phyloP scores from a whole-genome alignment of 2,888 invertebrate species.

The Dicyrtomina minuta region DNA sequence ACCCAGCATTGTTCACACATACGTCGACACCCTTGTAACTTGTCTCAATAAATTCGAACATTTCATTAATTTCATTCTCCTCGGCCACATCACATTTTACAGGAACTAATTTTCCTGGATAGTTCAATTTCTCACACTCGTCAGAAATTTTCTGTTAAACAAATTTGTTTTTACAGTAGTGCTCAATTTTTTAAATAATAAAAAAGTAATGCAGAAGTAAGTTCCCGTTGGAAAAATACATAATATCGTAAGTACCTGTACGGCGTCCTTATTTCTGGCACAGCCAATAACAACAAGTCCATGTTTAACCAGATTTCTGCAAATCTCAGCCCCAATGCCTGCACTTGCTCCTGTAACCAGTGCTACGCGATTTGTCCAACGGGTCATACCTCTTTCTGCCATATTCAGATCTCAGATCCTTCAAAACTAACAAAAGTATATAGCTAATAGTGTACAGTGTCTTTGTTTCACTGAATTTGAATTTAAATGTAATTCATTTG shows the following conservation, averaged over 20 bases:
- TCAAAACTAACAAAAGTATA: too few species aligned
- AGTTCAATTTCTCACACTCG: conserved; percentile 35
- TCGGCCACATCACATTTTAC: conserved; percentile 44
- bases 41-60: conserved; percentile 44
- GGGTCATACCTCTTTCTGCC: conserved; percentile 38
- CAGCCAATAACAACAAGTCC: conserved; percentile 48
- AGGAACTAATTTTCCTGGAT: conserved; percentile 39
- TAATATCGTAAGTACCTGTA: conserved; percentile 37
- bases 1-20: conserved; percentile 48
- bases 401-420: too few species aligned
- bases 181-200: too few species aligned
- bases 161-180: too few species aligned
- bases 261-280: conserved; percentile 41
- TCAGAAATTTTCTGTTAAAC: conserved; percentile 35
- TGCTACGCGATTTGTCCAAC: conserved; percentile 42
- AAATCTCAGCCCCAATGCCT: conserved; percentile 44
- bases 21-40: conserved; percentile 44
- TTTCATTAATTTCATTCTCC: conserved; percentile 39
- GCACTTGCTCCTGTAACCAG: conserved; percentile 45
- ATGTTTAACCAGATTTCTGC: conserved; percentile 39
- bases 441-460: too few species aligned
- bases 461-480: too few species aligned
- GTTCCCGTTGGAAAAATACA: too few species aligned
- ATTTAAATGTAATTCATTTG: too few species aligned
- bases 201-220: too few species aligned